These are phyloP conservation scores for Leptoclinus maculatus DNA, from an alignment of 2,797 vertebrate genomes.

Conservation along the genomic window DNA sequence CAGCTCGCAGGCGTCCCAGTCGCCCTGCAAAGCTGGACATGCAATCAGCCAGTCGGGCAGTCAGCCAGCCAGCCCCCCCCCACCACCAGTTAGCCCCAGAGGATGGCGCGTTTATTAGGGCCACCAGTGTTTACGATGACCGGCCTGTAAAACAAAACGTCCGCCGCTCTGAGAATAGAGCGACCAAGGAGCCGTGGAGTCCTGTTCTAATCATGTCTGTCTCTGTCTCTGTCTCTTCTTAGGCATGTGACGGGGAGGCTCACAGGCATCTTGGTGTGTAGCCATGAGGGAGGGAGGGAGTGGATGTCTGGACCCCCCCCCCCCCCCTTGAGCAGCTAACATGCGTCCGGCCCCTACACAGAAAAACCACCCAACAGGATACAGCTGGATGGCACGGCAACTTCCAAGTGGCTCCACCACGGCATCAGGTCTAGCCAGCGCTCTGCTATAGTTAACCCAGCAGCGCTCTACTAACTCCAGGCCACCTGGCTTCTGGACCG, in stretches of 20 bases:
- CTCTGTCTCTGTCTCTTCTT: conserved; percentile 57
- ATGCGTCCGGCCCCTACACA: conserved; percentile 16
- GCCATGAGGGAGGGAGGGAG: conserved; percentile 58
- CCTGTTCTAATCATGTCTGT: conserved; percentile 64
- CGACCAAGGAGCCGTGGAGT: conserved; percentile 30
- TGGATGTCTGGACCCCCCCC: conserved; percentile 48
- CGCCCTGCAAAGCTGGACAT: conserved; percentile 21
- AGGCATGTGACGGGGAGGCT: conserved; percentile 82
- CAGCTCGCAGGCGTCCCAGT: conserved; percentile 6
- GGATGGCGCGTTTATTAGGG: conserved; percentile 60
- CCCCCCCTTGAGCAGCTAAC: conserved; percentile 31
- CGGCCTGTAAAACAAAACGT: conserved; percentile 16
- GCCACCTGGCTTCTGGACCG: conserved; percentile 28
- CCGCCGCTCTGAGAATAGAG: conserved; percentile 65
- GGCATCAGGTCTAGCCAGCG: conserved; percentile 23
- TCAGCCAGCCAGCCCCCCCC: conserved; percentile 21
- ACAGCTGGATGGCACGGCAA: conserved; percentile 59
- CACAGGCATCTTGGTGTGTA: conserved; percentile 57
- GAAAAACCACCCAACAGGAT: conserved; percentile 59
- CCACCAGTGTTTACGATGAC: conserved; percentile 60
- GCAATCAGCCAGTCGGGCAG: conserved; percentile 39
- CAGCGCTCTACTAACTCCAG: conserved; percentile 14
- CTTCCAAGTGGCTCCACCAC: conserved; percentile 46
- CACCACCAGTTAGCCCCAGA: conserved; percentile 9
- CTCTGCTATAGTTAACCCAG: conserved; percentile 36